A percentile compares a stretch with the other conserved stretches of the same genome.
Conservation (phyloP, 2,113 vertebrate genomes). For the Morphnarchus princeps region DNA sequence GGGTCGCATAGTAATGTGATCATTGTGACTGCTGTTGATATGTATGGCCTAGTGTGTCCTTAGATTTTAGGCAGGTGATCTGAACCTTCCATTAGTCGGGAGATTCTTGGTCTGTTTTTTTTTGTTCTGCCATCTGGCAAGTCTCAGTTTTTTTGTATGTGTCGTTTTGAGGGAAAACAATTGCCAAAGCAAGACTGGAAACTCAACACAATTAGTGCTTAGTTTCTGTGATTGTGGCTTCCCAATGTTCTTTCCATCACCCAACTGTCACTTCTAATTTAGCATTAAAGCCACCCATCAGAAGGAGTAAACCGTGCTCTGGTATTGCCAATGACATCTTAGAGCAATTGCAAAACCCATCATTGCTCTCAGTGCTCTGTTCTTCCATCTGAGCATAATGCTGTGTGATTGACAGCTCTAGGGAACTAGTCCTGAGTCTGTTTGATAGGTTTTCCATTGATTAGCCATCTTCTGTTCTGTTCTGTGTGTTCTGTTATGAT, state of each 20-base stretch:
- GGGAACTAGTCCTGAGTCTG: background rate
- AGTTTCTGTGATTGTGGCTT: background rate
- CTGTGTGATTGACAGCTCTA: background rate
- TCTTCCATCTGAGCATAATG: background rate
- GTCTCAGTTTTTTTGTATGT: background rate
- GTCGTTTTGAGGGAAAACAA: background rate
- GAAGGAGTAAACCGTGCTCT: background rate
- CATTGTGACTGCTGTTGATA: background rate
- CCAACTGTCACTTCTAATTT: background rate
- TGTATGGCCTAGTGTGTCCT: background rate
- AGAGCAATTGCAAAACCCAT: background rate
- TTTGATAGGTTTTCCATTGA: background rate
- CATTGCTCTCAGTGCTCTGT: background rate
- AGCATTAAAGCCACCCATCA: background rate
- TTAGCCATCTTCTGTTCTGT: background rate
- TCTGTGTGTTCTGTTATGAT: background rate
- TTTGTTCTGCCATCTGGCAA: background rate
- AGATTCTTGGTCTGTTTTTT: background rate
- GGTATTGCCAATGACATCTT: background rate
- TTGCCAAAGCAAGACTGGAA: background rate
- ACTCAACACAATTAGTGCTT: background rate
- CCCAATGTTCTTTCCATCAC: background rate
- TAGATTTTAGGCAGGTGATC: background rate
- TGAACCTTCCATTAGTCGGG: background rate
- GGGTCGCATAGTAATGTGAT: accelerated